A percentile compares a stretch with the other conserved stretches of the same genome.
These are phyloP conservation scores for Peromyscus californicus DNA, from an alignment of 2,113 vertebrate genomes.

Conservation along the genomic window DNA sequence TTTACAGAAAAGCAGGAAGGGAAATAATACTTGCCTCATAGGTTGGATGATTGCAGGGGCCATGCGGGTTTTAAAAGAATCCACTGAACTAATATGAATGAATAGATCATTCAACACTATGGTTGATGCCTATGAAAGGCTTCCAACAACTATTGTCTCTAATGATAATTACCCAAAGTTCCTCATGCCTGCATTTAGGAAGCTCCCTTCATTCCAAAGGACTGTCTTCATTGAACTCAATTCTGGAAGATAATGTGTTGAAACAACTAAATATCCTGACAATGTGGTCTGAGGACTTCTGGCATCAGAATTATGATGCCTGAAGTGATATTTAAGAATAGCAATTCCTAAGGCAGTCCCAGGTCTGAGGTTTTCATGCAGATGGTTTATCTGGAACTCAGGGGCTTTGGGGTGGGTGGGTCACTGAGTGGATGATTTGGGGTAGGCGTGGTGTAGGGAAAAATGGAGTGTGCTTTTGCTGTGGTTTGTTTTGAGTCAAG, in stretches of 20 bases:
- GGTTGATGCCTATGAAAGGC: not conserved
- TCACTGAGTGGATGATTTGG: not conserved
- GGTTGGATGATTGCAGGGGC: not conserved
- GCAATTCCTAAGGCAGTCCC: not conserved
- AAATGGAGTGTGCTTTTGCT: not conserved
- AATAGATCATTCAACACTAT: not conserved
- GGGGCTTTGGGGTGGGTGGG: not conserved
- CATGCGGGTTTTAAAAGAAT: not conserved
- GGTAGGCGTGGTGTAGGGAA: too few species aligned
- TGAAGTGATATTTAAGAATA: not conserved
- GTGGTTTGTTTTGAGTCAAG: not conserved
- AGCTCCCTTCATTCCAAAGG: conserved; percentile 25
- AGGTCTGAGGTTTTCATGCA: not conserved
- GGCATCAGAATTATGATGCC: not conserved
- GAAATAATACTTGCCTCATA: not conserved
- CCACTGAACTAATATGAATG: not conserved
- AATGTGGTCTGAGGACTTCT: not conserved
- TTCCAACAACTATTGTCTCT: not conserved
- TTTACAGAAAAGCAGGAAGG: not conserved
- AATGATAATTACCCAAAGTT: conserved; percentile 14
- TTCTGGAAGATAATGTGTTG: not conserved
- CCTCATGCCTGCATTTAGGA: conserved; percentile 21
- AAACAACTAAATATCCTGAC: not conserved
- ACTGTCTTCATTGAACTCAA: not conserved
- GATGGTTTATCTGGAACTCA: not conserved